Conservation (phyloP, 2,797 vertebrate species). For the Acipenser transmontanus region DNA sequence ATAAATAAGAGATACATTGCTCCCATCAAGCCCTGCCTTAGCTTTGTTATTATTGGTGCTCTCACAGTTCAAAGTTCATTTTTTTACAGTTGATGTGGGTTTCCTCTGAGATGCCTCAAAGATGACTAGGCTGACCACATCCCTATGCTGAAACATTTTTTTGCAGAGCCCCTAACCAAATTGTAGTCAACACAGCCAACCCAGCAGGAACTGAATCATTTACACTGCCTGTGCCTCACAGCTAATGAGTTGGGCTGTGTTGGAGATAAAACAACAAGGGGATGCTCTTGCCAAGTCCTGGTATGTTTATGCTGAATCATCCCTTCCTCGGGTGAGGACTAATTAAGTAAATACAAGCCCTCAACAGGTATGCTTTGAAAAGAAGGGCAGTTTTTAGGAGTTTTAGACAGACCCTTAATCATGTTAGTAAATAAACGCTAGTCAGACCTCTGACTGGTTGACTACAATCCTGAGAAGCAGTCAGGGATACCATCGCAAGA, state of each 20-base stretch:
- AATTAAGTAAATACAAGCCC: background rate
- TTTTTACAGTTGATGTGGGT: slow-evolving; percentile 95
- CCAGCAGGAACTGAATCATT: slow-evolving; percentile 90
- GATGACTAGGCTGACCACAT: slow-evolving; percentile 97
- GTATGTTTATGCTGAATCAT: slow-evolving; percentile 17
- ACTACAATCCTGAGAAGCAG: no score
- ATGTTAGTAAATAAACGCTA: background rate
- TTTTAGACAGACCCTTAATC: background rate
- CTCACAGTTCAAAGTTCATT: slow-evolving; percentile 57
- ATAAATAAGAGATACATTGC: slow-evolving; percentile 20
- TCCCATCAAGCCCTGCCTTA: slow-evolving; percentile 51
- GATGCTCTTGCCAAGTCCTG: slow-evolving; percentile 8
- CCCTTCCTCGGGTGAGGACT: background rate
- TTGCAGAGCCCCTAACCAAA: slow-evolving; percentile 77
- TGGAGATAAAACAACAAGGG: slow-evolving; percentile 3
- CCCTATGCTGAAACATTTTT: slow-evolving; percentile 79
- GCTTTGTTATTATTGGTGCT: slow-evolving; percentile 64
- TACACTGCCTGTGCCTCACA: slow-evolving; percentile 60
- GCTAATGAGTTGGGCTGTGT: slow-evolving; percentile 45
- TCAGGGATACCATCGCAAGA: no score
- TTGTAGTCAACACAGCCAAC: slow-evolving; percentile 49
- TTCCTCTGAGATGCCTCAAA: slow-evolving; percentile 94
- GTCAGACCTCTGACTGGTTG: no score
- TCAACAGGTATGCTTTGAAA: background rate
- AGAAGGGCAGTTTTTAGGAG: background rate